Percentiles rank a stretch among this genome's conserved stretches.
Conservation (phyloP, 2,888 invertebrate genomes). For the Apodemia duryi region DNA sequence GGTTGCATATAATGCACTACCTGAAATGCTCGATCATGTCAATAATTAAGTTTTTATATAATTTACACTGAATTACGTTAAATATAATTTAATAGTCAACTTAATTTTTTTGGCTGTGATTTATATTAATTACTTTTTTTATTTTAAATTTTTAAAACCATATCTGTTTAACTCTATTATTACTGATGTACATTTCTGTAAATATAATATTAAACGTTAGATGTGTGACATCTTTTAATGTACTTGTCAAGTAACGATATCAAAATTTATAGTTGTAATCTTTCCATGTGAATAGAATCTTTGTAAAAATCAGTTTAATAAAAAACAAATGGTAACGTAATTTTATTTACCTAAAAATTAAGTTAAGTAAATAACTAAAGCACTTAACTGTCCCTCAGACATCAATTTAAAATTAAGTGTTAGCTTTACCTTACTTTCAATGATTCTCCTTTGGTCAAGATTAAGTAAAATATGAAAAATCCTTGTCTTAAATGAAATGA, state of each 20-base stretch:
- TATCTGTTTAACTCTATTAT: conserved; percentile 48
- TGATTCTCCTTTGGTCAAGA: too few relatives aligned
- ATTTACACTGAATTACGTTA: conserved; percentile 17
- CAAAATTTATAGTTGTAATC: conserved; percentile 58
- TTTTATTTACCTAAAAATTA: conserved; percentile 5
- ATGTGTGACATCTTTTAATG: conserved; percentile 72
- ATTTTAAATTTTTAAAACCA: conserved; percentile 39
- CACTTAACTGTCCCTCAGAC: too few relatives aligned
- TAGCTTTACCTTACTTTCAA: too few relatives aligned
- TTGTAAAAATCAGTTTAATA: conserved; percentile 71
- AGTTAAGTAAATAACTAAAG: too few relatives aligned
- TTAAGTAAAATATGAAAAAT: too few relatives aligned
- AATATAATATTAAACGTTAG: conserved; percentile 44
- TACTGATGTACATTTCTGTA: conserved; percentile 29
- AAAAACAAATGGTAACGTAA: conserved; percentile 41
- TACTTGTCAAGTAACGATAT: conserved; percentile 69
- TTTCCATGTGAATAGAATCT: conserved; percentile 73
- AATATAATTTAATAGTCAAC: conserved; percentile 18
- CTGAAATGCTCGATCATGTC: conserved; percentile 73
- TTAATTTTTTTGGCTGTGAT: conserved; percentile 50
- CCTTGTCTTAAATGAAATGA: too few relatives aligned
- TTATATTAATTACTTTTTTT: conserved; percentile 22
- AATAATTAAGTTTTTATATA: conserved; percentile 41
- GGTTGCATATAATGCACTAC: conserved; percentile 74
- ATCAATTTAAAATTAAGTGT: too few relatives aligned